Conservation (phyloP, 2,113 vertebrate genomes). For the Cyprinodon brontotheroides region DNA sequence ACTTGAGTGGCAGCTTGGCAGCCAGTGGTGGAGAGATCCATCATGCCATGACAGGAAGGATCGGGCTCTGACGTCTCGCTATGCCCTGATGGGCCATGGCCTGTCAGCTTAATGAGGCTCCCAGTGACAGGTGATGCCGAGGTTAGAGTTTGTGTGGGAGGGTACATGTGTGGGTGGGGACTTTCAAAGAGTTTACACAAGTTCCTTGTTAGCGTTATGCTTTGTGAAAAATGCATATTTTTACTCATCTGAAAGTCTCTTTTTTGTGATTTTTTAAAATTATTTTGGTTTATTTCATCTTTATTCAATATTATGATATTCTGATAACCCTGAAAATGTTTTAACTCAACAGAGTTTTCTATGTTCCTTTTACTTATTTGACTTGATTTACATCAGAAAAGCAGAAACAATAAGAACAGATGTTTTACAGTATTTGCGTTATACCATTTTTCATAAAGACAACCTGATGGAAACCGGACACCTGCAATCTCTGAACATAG, state of each 20-base stretch:
- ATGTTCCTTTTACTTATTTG: neutral
- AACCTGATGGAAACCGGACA: neutral
- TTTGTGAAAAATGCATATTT: slow-evolving; percentile 27
- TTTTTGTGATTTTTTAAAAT: slow-evolving; percentile 33
- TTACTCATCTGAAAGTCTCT: neutral
- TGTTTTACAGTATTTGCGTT: neutral
- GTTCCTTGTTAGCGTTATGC: slow-evolving; percentile 46
- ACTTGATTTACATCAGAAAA: slow-evolving; percentile 21
- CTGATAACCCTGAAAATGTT: neutral
- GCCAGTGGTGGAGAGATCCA: slow-evolving; percentile 71
- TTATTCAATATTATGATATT: neutral
- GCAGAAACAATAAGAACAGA: neutral
- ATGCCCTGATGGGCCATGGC: slow-evolving; percentile 68
- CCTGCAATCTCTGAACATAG: neutral
- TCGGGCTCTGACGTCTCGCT: slow-evolving; percentile 66
- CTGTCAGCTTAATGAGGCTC: slow-evolving; percentile 78
- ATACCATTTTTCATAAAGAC: neutral
- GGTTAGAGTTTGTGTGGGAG: slow-evolving; percentile 44
- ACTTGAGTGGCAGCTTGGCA: slow-evolving; percentile 76
- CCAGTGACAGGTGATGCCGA: slow-evolving; percentile 69
- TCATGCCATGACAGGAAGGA: slow-evolving; percentile 72
- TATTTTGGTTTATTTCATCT: neutral
- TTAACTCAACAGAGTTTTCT: too few relatives aligned
- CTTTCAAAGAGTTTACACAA: slow-evolving; percentile 54
- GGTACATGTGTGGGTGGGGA: slow-evolving; percentile 24